phyloP scores from a whole-genome alignment of 2,113 vertebrate species.

The Fregetta grallaria region DNA sequence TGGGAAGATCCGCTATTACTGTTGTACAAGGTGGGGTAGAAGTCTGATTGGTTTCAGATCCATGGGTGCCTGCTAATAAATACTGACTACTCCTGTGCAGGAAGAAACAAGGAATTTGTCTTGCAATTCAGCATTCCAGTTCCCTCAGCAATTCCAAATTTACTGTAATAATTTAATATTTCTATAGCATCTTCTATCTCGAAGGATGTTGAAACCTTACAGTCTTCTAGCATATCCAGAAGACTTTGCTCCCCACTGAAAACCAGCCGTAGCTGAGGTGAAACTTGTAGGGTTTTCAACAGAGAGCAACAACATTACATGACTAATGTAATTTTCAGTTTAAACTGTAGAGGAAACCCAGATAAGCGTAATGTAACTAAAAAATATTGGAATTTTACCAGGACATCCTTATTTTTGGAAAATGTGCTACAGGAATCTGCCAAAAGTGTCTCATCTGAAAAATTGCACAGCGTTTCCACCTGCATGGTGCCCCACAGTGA shows the following conservation, averaged over 20 bases:
- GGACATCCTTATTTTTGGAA: background rate
- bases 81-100: background rate
- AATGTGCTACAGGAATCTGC: background rate
- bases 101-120: background rate
- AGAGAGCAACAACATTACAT: background rate
- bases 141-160: background rate
- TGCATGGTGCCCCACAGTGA: background rate
- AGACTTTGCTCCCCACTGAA: background rate
- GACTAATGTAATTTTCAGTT: background rate
- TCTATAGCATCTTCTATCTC: background rate
- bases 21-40: background rate
- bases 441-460: constrained; percentile 10
- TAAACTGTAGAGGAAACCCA: background rate
- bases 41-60: background rate
- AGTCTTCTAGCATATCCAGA: background rate
- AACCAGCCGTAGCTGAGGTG: background rate
- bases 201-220: background rate
- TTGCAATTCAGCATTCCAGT: background rate
- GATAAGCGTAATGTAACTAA: background rate
- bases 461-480: background rate
- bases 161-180: background rate
- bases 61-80: background rate
- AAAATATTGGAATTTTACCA: background rate
- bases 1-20: background rate
- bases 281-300: background rate